These are phyloP conservation scores for Meta bourneti DNA, from an alignment of 2,888 invertebrate species.

Conservation along the genomic window DNA sequence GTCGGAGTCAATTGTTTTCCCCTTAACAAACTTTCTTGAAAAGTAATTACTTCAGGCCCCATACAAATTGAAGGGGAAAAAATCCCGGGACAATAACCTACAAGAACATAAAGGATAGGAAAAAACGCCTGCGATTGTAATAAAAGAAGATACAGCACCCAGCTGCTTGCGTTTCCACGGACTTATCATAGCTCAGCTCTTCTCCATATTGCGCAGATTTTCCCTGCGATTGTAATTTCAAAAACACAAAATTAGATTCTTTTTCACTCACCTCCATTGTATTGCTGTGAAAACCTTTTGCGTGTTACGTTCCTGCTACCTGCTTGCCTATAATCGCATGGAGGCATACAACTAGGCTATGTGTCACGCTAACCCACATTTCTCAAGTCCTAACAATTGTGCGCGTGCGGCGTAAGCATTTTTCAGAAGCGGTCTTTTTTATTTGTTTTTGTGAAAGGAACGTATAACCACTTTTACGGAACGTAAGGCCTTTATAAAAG, in stretches of 20 bases:
- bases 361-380: constrained; percentile 47
- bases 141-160: constrained; percentile 55
- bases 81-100: constrained; percentile 30
- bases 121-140: constrained; percentile 41
- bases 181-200: constrained; percentile 39
- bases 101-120: constrained; percentile 4
- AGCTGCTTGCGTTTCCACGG: constrained; percentile 52
- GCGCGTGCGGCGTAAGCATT: constrained; percentile 48
- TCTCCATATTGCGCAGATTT: constrained; percentile 41
- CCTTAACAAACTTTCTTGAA: constrained; percentile 42
- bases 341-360: constrained; percentile 30
- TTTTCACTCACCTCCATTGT: constrained; percentile 57
- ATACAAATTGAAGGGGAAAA: constrained; percentile 47
- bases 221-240: constrained; percentile 62
- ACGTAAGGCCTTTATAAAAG: constrained; percentile 31
- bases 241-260: constrained; percentile 69
- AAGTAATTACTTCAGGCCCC: constrained; percentile 41
- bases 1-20: constrained; percentile 46
- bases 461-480: constrained; percentile 32
- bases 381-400: constrained; percentile 29
- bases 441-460: constrained; percentile 31
- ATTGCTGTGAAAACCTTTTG: constrained; percentile 47
- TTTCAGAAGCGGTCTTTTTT: constrained; percentile 37
- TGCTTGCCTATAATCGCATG: constrained; percentile 39
- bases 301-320: constrained; percentile 48